phyloP scores from a whole-genome alignment of 2,113 vertebrate genomes.

The Sebastes schlegelii region DNA sequence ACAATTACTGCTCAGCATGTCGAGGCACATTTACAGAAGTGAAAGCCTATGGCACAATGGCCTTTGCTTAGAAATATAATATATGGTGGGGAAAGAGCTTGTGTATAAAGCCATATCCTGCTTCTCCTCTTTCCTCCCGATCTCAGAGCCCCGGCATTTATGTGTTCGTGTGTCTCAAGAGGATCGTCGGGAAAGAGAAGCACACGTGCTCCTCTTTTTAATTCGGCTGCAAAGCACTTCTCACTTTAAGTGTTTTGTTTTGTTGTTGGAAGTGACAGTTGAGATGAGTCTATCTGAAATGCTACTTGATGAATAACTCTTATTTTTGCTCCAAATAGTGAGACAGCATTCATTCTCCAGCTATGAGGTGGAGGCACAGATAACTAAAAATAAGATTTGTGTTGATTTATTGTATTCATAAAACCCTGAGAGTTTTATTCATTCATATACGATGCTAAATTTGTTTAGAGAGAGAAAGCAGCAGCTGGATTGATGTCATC shows the following conservation, averaged over 20 bases:
- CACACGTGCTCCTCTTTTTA: not conserved
- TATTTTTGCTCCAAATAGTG: conserved; percentile 7
- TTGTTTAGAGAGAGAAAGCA: not conserved
- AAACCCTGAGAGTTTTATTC: not conserved
- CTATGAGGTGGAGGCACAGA: not conserved
- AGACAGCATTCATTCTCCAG: not conserved
- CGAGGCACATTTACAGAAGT: conserved; percentile 9
- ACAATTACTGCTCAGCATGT: conserved; percentile 7
- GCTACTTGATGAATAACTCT: not conserved
- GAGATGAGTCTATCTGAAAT: not conserved
- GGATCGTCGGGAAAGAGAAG: not conserved
- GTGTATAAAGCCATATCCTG: not conserved
- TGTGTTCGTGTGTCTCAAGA: conserved; percentile 6
- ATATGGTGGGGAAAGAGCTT: not conserved
- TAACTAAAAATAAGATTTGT: not conserved
- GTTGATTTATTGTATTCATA: conserved; percentile 2
- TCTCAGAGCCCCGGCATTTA: conserved; percentile 6
- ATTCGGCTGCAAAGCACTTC: conserved; percentile 7
- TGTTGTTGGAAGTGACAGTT: conserved; percentile 12
- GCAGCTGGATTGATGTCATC: not conserved
- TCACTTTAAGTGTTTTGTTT: conserved; percentile 36
- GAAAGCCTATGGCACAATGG: not conserved
- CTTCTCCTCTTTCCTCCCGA: not conserved
- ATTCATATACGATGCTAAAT: not conserved
- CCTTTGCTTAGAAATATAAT: conserved; percentile 24